Conservation (phyloP, 1,140 invertebrate species). For the Lasaia peninsularis region DNA sequence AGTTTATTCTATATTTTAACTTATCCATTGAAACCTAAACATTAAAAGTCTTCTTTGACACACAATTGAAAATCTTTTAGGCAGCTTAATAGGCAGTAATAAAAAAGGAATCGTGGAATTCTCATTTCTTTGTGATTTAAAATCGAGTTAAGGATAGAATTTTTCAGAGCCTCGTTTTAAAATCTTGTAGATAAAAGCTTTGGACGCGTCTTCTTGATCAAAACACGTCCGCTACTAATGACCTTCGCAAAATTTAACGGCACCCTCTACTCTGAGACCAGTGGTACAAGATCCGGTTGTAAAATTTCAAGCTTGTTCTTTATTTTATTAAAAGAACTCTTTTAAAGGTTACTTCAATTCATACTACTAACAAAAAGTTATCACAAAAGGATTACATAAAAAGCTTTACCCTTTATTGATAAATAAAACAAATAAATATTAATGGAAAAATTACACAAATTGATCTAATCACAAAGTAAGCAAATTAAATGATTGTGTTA, state of each 20-base stretch:
- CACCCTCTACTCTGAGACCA: conserved; percentile 49
- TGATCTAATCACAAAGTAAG: no score
- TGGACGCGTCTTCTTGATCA: conserved; percentile 46
- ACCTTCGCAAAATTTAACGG: conserved; percentile 64
- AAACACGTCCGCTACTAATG: conserved; percentile 69
- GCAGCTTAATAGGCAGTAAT: not conserved
- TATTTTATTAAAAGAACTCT: no score
- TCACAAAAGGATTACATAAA: no score
- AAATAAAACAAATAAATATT: no score
- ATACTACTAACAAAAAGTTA: no score
- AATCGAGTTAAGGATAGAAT: conserved; percentile 37
- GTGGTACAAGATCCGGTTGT: not conserved
- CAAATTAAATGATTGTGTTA: no score
- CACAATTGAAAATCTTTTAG: not conserved
- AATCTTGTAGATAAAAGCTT: conserved; percentile 39
- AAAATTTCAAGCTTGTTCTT: no score
- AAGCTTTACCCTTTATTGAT: no score
- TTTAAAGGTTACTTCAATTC: no score
- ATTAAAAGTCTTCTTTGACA: not conserved
- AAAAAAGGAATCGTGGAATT: conserved; percentile 5
- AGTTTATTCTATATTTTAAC: no score
- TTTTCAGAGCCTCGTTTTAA: conserved; percentile 54
- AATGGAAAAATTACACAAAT: no score
- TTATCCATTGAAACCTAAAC: not conserved
- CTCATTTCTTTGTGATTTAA: conserved; percentile 37